Evolutionary conservation across 2,113 vertebrate genomes (phyloP).

Genomic region (Balaenoptera acutorostrata): DNA sequence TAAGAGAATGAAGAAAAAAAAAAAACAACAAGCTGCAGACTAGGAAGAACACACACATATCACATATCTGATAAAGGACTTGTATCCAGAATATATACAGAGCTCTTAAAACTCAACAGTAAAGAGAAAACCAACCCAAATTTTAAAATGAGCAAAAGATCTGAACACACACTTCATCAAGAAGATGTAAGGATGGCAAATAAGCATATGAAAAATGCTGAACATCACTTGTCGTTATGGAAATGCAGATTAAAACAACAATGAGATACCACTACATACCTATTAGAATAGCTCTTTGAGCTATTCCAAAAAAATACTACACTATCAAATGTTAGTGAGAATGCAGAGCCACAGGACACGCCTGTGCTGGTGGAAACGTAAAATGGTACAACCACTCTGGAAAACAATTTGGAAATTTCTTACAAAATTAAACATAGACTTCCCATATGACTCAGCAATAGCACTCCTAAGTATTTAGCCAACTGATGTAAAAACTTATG

Average conservation of each 20-base stretch:
- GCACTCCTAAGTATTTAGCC: background rate
- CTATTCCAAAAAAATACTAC: background rate
- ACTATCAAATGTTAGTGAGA: background rate
- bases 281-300: background rate
- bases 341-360: background rate
- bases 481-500: background rate
- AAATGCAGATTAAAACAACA: constrained; percentile 25
- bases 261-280: background rate
- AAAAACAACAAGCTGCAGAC: background rate
- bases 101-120: background rate
- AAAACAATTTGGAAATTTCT: background rate
- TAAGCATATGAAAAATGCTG: background rate
- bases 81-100: background rate
- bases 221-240: background rate
- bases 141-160: background rate
- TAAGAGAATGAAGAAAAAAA: background rate
- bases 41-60: background rate
- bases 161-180: background rate
- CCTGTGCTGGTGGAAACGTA: background rate
- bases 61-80: background rate
- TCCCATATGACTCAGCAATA: background rate
- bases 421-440: background rate
- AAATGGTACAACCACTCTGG: background rate
- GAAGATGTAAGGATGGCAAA: background rate
- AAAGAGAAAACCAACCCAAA: background rate